A percentile compares a stretch with the other conserved stretches of the same genome.
Evolutionary conservation across 1,140 invertebrate genomes (phyloP).

Genomic region (Papilio glaucus): DNA sequence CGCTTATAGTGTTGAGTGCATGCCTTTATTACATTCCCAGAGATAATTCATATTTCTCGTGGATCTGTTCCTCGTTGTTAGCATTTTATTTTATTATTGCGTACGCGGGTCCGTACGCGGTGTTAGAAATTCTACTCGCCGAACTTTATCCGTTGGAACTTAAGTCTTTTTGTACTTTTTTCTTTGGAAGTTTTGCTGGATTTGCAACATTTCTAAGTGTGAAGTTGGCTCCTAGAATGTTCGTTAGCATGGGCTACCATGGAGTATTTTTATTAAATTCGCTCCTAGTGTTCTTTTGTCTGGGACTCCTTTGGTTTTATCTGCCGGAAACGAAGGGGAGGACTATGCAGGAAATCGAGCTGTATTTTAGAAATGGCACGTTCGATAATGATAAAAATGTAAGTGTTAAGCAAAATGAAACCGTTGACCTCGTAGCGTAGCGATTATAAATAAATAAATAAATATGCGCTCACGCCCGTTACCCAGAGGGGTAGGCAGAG

Average conservation of each 20-base stretch:
- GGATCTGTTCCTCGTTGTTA: slow-evolving; percentile 40
- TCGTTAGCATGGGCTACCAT: slow-evolving; percentile 43
- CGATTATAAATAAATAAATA: too few relatives aligned
- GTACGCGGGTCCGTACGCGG: slow-evolving; percentile 41
- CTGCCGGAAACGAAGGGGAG: slow-evolving; percentile 47
- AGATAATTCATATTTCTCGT: slow-evolving; percentile 23
- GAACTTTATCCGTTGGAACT: slow-evolving; percentile 44
- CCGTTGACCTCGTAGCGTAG: not conserved
- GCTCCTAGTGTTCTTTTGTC: slow-evolving; percentile 36
- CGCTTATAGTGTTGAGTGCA: slow-evolving; percentile 35
- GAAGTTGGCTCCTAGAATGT: slow-evolving; percentile 39
- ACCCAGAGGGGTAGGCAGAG: too few relatives aligned
- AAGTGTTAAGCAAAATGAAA: slow-evolving; percentile 3
- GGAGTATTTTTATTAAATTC: slow-evolving; percentile 45
- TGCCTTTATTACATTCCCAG: slow-evolving; percentile 40
- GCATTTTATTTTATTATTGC: slow-evolving; percentile 41
- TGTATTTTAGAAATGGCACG: slow-evolving; percentile 42
- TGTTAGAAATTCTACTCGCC: slow-evolving; percentile 40
- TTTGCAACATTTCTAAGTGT: slow-evolving; percentile 42
- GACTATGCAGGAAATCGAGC: slow-evolving; percentile 46
- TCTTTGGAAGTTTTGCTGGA: slow-evolving; percentile 38
- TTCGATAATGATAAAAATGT: slow-evolving; percentile 28
- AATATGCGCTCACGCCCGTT: too few relatives aligned
- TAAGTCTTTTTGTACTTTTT: slow-evolving; percentile 39
- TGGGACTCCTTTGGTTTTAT: slow-evolving; percentile 41